Base-by-base conservation (phyloP, 2,113 vertebrate species). In the Cinclus mexicanus region DNA sequence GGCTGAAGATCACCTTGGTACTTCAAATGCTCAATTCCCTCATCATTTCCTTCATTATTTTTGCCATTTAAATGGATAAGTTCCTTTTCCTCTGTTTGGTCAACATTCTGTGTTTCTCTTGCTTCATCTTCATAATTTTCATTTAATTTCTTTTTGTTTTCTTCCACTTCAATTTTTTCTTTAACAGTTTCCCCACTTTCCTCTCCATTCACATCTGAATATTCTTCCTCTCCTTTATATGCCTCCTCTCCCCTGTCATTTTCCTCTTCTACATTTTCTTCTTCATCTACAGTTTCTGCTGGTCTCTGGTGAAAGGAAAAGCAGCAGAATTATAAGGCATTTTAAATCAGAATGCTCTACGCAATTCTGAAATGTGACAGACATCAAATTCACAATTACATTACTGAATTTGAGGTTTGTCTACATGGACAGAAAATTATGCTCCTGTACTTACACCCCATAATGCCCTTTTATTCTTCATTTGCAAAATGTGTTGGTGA, bases 251-350 rank as follows among this genome's bases (percentile, higher is more conserved):
- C 83, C 28, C 28, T 89, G 33, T 85, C 92, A 69, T 84, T 64
- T 87, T 95, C 96, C 77, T 96, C 94, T 85, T 96, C 97, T 61
- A 75, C 79, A 25, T 97, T 96, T 96, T 98, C 98, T 96, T 98
- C 98, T 86, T 98, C 98, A 24, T 98, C 98, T 28, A 98, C 97
- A 80, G 96, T 98, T 97, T 98, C 98, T 93, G 98, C 98, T 75
- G 97, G 97, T 42, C 97, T 98, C 98, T 98, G 90, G 53, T 33
- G 33, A 87, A 95, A 64, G 25, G 53, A 94, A 96, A 95, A 90
- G 37, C 71, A 95, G 87, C 55, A 79, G 13, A 31, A 55, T 77
- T 83, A 64, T 52, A 46, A 86, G n/a, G 47, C 25, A 68, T 78
- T 88, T 83, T 78, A 69, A 70, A 92, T 59, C 41, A 71, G 50